Conservation (phyloP, 1,140 invertebrate species). For the Leptonema lineaticorne region DNA sequence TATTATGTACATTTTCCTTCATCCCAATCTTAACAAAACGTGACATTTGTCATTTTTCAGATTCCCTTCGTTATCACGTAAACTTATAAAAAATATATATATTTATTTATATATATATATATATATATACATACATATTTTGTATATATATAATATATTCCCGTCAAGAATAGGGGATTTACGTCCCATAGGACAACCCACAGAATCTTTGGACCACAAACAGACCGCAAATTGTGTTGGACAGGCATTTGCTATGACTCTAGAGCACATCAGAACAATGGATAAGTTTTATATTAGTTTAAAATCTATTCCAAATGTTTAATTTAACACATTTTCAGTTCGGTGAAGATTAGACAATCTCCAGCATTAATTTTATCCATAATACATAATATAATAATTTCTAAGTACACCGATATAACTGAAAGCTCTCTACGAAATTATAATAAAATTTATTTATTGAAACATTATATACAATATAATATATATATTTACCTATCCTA, state of each 20-base stretch:
- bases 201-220: slow-evolving; percentile 14
- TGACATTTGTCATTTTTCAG: slow-evolving; percentile 40
- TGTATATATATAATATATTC: too few relatives aligned
- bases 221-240: slow-evolving; percentile 8
- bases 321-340: too few relatives aligned
- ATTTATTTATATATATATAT: too few relatives aligned
- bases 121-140: not conserved
- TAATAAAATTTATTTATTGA: too few relatives aligned
- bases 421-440: too few relatives aligned
- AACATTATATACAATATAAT: too few relatives aligned
- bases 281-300: slow-evolving; percentile 14
- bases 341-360: not conserved
- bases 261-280: not conserved
- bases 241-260: slow-evolving; percentile 15
- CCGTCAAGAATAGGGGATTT: not conserved
- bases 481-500: too few relatives aligned
- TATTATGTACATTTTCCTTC: too few relatives aligned
- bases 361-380: not conserved
- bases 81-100: too few relatives aligned
- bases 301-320: too few relatives aligned
- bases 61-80: not conserved
- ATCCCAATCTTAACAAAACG: slow-evolving; percentile 31
- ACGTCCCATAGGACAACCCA: not conserved
- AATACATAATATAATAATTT: too few relatives aligned
- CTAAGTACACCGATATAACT: too few relatives aligned